A percentile compares a stretch with the other conserved stretches of the same genome.
phyloP scores from a whole-genome alignment of 2,888 invertebrate genomes.

The Cancer borealis region DNA sequence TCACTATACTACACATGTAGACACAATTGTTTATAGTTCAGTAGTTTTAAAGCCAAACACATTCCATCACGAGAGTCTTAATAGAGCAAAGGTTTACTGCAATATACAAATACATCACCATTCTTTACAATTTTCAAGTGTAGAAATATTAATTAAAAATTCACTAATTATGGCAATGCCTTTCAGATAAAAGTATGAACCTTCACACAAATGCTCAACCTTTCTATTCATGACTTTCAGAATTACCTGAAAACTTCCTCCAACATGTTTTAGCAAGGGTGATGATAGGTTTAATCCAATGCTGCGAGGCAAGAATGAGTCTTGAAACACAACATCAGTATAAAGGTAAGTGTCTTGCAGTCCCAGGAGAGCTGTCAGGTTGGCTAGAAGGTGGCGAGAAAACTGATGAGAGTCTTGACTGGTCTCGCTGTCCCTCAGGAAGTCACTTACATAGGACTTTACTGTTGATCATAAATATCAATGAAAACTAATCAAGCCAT shows the following conservation, averaged over 20 bases:
- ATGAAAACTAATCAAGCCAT: too few relatives aligned
- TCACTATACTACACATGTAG: background rate
- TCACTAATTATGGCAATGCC: background rate
- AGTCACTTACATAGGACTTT: conserved; percentile 63
- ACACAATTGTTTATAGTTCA: background rate
- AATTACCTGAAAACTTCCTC: conserved; percentile 70
- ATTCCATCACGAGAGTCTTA: background rate
- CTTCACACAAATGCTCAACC: background rate
- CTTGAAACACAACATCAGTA: conserved; percentile 70
- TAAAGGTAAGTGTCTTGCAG: conserved; percentile 58
- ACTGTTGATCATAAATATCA: conserved; percentile 42
- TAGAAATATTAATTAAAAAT: background rate
- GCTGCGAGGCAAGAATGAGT: conserved; percentile 70
- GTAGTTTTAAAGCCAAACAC: background rate
- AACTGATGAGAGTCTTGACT: conserved; percentile 50
- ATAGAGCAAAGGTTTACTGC: background rate
- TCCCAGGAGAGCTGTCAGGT: conserved; percentile 59
- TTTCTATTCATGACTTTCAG: background rate
- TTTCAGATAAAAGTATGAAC: background rate
- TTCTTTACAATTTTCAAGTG: background rate
- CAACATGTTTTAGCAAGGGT: conserved; percentile 60
- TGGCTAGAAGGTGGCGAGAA: conserved; percentile 58
- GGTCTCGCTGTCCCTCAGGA: conserved; percentile 44
- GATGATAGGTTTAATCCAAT: conserved; percentile 62
- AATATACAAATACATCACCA: background rate